phyloP scores from a whole-genome alignment of 2,113 vertebrate species.

The Carassius gibelio region DNA sequence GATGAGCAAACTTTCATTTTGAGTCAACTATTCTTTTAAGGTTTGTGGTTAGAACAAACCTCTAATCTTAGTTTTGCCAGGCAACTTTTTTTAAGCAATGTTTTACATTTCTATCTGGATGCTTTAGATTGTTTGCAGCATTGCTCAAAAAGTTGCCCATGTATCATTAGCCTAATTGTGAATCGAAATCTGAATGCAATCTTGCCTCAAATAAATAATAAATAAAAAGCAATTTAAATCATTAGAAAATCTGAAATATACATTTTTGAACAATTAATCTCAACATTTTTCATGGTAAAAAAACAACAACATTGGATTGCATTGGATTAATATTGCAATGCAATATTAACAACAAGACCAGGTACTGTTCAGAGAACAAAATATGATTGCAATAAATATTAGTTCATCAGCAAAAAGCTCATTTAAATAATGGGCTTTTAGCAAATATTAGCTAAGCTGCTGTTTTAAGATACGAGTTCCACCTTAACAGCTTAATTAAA shows the following conservation, averaged over 20 bases:
- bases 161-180: neutral
- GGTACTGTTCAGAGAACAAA: neutral
- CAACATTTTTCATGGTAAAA: too few species aligned
- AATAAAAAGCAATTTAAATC: neutral
- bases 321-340: too few species aligned
- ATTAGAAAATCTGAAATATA: neutral
- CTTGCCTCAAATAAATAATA: neutral
- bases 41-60: too few species aligned
- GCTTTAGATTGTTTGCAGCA: too few species aligned
- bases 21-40: neutral
- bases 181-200: neutral
- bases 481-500: slow-evolving; percentile 75
- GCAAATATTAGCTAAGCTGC: slow-evolving; percentile 62
- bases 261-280: too few species aligned
- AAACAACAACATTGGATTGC: too few species aligned
- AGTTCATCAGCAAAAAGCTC: neutral
- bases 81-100: too few species aligned
- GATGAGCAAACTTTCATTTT: neutral
- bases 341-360: neutral
- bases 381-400: slow-evolving; percentile 9
- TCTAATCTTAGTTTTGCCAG: too few species aligned
- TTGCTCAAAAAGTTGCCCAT: too few species aligned
- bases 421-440: slow-evolving; percentile 67
- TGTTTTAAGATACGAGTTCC: slow-evolving; percentile 64
- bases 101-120: too few species aligned